Percentiles rank a stretch among this genome's conserved stretches.
These are phyloP conservation scores for Conomelus anceps DNA, from an alignment of 2,888 invertebrate genomes.

Conservation along the genomic window DNA sequence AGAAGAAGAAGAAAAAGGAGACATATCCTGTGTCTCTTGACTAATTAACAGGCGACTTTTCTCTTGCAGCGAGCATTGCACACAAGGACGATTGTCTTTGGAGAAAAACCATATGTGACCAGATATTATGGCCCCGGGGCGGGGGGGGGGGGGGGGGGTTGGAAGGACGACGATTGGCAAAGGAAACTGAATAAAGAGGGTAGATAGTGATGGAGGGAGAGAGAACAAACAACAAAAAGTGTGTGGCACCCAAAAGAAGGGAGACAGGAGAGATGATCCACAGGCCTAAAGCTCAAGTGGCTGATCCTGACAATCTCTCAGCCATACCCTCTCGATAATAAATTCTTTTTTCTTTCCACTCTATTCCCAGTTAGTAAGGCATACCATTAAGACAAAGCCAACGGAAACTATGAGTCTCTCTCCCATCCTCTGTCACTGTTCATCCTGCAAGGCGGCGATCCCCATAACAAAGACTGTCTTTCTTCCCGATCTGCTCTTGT, in stretches of 20 bases:
- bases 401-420: slow-evolving; percentile 25
- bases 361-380: neutral
- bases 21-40: neutral
- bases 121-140: too few species aligned
- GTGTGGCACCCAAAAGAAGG: neutral
- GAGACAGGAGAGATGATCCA: slow-evolving; percentile 28
- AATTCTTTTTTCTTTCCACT: neutral
- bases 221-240: neutral
- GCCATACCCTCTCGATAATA: slow-evolving; percentile 13
- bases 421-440: slow-evolving; percentile 22
- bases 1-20: neutral
- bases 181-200: neutral
- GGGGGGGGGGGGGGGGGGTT: too few species aligned
- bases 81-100: neutral
- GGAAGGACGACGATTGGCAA: too few species aligned
- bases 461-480: neutral
- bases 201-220: neutral
- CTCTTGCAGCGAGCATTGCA: neutral
- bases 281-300: too few species aligned
- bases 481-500: neutral
- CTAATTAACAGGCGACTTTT: neutral
- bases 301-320: too few species aligned
- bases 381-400: neutral
- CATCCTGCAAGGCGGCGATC: neutral
- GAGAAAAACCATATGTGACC: neutral